Conservation (phyloP, 2,888 invertebrate species). For the Eupithecia insigniata region DNA sequence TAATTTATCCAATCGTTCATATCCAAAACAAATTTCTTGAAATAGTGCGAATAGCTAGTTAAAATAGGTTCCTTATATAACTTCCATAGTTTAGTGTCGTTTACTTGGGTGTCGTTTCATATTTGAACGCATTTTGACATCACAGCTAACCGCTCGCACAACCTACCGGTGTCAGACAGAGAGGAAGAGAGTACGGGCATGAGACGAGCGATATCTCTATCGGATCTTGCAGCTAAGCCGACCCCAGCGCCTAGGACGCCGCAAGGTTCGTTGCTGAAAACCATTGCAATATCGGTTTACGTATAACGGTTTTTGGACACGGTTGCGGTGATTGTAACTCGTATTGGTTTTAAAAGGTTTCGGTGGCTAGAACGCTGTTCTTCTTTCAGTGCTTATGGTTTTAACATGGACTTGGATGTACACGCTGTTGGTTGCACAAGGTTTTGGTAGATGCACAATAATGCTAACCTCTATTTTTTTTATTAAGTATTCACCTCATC, state of each 20-base stretch:
- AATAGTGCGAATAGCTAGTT: background rate
- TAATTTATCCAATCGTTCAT: background rate
- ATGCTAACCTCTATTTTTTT: background rate
- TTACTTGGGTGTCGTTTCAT: background rate
- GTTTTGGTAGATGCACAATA: conserved; percentile 1
- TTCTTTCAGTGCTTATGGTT: background rate
- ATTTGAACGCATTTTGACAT: conserved; percentile 13
- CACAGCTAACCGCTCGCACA: conserved; percentile 65
- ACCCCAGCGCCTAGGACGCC: conserved; percentile 86
- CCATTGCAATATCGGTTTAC: background rate
- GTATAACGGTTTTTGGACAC: conserved; percentile 15
- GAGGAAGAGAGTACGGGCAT: conserved; percentile 84
- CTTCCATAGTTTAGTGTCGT: background rate
- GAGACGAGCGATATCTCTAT: conserved; percentile 91
- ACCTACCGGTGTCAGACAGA: conserved; percentile 66
- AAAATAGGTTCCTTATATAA: background rate
- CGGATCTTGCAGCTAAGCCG: conserved; percentile 88
- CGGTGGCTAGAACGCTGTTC: background rate
- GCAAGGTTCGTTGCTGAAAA: conserved; percentile 75
- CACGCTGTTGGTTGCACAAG: background rate
- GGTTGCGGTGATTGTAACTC: background rate
- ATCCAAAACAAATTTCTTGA: background rate
- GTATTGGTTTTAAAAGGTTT: background rate
- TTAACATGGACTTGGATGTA: background rate
- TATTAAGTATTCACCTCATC: background rate